Base-by-base conservation (phyloP, 1,140 invertebrate genomes). In the Tetraneura akinire region DNA sequence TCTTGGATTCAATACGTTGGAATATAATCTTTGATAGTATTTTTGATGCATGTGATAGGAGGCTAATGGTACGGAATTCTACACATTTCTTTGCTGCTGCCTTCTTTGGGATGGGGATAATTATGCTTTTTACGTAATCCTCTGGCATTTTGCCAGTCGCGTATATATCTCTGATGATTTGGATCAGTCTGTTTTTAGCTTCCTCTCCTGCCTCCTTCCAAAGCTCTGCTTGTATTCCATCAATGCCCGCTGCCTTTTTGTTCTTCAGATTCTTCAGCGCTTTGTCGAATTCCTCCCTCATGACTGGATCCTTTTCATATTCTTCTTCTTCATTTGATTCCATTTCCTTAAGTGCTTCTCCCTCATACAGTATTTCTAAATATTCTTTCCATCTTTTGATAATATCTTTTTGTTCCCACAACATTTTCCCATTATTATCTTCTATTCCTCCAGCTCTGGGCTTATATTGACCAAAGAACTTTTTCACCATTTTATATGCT, bases 211-310 rank as follows among this genome's bases (percentile, higher is more conserved):
- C 3, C 13, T 57, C 49, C 18, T 80, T 80, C 23, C 80, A 26
- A 29, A 81, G 42, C 64, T 81, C 80, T 13, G 71, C 23, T 21
- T 53, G 57, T 57, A n/a, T 57, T 57, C n/a, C 11, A 57, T 21
- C 47, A 21, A 26, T 26, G 21, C n/a, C 47, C 11, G 47, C 47
- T 49, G 47, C 47, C 14, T 49, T 49, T 49, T 49, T 49, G 11
- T 49, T 49, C 47, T 49, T 49, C 47, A 49, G 5, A 49, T 49
- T 49, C 47, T 49, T 6, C 47, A 49, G 11, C 2, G 47, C 23
- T 49, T 42, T 68, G 16, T 70, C 60, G 51, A 73, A 80, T 26
- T 80, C 80, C 51, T 23, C 26, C 42, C 32, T 32, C 53, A 71
- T 18, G n/a, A 74, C 53, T 11, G 21, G 37, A 18, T 74, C 68